A percentile compares a stretch with the other conserved stretches of the same genome.
phyloP scores from a whole-genome alignment of 2,888 invertebrate genomes.

The Griposia aprilina region DNA sequence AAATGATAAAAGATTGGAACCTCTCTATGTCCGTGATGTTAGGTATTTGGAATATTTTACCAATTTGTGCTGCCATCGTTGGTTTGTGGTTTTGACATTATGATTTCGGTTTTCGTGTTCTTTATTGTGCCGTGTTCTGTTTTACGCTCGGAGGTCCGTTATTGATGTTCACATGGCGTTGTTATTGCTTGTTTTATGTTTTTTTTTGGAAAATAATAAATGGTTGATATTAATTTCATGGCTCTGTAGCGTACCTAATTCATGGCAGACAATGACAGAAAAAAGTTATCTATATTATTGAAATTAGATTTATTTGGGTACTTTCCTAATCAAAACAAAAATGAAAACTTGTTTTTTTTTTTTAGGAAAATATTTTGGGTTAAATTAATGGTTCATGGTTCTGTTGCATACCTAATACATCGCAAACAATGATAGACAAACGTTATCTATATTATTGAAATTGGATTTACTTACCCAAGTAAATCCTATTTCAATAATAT shows the following conservation, averaged over 20 bases:
- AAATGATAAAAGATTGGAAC: slow-evolving; percentile 55
- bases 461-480: too few species aligned
- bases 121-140: slow-evolving; percentile 6
- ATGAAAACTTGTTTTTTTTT: too few species aligned
- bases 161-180: slow-evolving; percentile 11
- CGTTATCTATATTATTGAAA: too few species aligned
- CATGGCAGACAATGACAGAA: not conserved
- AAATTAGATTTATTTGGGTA: not conserved
- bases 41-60: slow-evolving; percentile 51
- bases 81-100: slow-evolving; percentile 43
- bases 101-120: slow-evolving; percentile 29
- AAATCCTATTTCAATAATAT: too few species aligned
- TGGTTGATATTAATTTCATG: not conserved
- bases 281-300: not conserved
- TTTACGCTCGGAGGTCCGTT: slow-evolving; percentile 23
- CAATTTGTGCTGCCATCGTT: slow-evolving; percentile 34
- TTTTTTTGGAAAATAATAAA: not conserved
- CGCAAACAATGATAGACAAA: too few species aligned
- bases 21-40: slow-evolving; percentile 32
- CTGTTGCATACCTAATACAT: too few species aligned
- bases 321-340: not conserved
- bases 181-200: not conserved
- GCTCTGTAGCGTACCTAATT: not conserved
- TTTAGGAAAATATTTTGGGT: too few species aligned
- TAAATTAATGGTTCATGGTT: too few species aligned